Evolutionary conservation across 1,140 invertebrate genomes (phyloP).

Genomic region (Drosophila nigrodunni): DNA sequence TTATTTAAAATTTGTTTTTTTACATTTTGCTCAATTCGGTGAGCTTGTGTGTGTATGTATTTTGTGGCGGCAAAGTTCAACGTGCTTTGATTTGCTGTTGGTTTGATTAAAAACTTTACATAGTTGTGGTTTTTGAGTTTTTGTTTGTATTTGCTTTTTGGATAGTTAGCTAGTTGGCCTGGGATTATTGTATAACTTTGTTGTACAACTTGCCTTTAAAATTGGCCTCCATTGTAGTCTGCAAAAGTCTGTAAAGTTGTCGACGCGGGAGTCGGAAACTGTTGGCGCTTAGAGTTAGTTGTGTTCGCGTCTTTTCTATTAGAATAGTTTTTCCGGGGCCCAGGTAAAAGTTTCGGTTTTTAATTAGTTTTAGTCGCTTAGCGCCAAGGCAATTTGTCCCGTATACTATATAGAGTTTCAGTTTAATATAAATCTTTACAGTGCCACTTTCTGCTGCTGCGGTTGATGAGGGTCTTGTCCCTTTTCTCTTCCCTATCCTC

Average conservation of each 20-base stretch:
- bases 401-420: conserved; percentile 15
- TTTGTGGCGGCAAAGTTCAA: conserved; percentile 30
- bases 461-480: conserved; percentile 34
- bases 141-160: conserved; percentile 41
- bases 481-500: too few relatives aligned
- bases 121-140: conserved; percentile 41
- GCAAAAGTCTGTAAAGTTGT: conserved; percentile 45
- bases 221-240: conserved; percentile 39
- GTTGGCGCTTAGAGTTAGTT: conserved; percentile 13
- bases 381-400: conserved; percentile 32
- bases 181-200: conserved; percentile 54
- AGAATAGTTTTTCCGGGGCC: conserved; percentile 38
- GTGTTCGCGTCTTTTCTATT: conserved; percentile 43
- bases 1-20: background rate
- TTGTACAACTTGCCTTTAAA: conserved; percentile 43
- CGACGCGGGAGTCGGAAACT: background rate
- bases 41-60: background rate
- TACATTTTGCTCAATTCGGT: conserved; percentile 17
- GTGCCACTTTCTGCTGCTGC: conserved; percentile 20
- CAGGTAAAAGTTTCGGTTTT: conserved; percentile 57
- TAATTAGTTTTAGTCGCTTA: conserved; percentile 57
- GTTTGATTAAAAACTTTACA: conserved; percentile 56
- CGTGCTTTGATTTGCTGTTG: conserved; percentile 44
- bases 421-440: conserved; percentile 51
- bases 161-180: conserved; percentile 33